Percentiles rank a stretch among this genome's conserved stretches.
Conservation (phyloP, 2,888 invertebrate genomes). For the Sussaba pulchella region DNA sequence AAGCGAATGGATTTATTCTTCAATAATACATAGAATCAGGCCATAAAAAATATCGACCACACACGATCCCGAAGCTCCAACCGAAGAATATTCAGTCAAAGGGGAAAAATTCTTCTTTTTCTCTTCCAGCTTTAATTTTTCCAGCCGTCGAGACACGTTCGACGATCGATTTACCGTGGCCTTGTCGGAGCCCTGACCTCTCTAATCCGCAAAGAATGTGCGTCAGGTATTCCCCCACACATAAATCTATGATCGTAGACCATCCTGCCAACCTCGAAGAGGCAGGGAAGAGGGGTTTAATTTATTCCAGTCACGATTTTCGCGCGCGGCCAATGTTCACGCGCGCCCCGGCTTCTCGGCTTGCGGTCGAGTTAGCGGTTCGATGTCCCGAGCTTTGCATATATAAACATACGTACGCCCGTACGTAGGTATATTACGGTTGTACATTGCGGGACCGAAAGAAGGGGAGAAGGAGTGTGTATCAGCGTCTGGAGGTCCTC, state of each 20-base stretch:
- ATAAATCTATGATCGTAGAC: slow-evolving; percentile 10
- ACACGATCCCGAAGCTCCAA: neutral
- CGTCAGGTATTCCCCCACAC: neutral
- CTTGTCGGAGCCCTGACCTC: slow-evolving; percentile 26
- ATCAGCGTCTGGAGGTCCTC: slow-evolving; percentile 41
- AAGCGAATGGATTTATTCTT: slow-evolving; percentile 31
- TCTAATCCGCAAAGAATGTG: slow-evolving; percentile 50
- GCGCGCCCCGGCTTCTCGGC: slow-evolving; percentile 22
- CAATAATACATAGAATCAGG: neutral
- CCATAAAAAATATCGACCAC: neutral
- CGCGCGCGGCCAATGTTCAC: slow-evolving; percentile 57
- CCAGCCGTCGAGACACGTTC: slow-evolving; percentile 36
- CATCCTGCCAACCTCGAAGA: neutral
- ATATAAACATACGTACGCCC: neutral
- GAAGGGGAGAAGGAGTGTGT: no score
- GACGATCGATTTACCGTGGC: slow-evolving; percentile 11
- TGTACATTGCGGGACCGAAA: no score
- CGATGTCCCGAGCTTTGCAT: slow-evolving; percentile 1
- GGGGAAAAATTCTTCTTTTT: neutral
- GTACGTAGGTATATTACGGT: neutral
- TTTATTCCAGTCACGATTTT: slow-evolving; percentile 63
- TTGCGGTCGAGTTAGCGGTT: slow-evolving; percentile 35
- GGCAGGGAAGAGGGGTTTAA: slow-evolving; percentile 18
- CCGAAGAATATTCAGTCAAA: slow-evolving; percentile 2
- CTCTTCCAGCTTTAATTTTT: slow-evolving; percentile 32